Percentiles rank a stretch among this genome's conserved stretches.
Evolutionary conservation across 2,888 invertebrate genomes (phyloP).

Genomic region (Zootermopsis nevadensis): DNA sequence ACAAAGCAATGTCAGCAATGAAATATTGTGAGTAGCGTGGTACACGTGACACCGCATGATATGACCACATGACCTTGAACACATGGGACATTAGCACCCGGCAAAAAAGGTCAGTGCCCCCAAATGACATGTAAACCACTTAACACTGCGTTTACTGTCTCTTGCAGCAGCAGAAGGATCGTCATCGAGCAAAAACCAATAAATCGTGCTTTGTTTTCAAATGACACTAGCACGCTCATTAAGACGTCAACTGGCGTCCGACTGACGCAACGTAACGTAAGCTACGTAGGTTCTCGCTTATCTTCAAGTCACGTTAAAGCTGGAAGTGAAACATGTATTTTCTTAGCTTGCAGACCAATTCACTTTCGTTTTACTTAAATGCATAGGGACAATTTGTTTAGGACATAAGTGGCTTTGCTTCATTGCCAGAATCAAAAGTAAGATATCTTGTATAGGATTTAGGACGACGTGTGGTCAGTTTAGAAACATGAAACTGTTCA

Average conservation of each 20-base stretch:
- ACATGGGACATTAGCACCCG: background rate
- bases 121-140: background rate
- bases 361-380: background rate
- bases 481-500: background rate
- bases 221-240: background rate
- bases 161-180: no score
- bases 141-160: background rate
- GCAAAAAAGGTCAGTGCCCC: background rate
- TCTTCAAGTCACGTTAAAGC: no score
- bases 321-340: no score
- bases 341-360: background rate
- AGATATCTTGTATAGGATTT: background rate
- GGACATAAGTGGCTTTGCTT: background rate
- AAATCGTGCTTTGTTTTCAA: conserved; percentile 1
- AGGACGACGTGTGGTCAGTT: background rate
- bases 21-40: no score
- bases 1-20: no score
- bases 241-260: background rate
- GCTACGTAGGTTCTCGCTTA: no score
- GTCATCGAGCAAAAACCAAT: background rate
- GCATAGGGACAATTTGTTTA: background rate
- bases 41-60: no score
- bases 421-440: background rate
- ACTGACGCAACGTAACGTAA: no score
- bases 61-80: background rate